Conservation (phyloP, 2,797 vertebrate species). For the Gouania willdenowi region DNA sequence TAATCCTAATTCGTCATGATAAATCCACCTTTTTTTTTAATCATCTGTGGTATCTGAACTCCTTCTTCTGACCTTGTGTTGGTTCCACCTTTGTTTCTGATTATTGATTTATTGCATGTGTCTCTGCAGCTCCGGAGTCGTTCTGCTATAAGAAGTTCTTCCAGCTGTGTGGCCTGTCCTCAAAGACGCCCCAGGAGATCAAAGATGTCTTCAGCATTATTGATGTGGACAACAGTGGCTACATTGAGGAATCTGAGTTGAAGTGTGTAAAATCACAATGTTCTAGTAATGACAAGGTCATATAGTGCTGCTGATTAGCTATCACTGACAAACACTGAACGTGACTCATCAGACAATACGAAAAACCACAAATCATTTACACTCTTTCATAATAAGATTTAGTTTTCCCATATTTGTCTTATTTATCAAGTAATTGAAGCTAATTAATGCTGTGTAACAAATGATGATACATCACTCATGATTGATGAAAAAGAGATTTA, state of each 20-base stretch:
- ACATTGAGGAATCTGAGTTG: conserved; percentile 90
- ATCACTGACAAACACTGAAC: too few species aligned
- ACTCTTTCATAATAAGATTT: too few species aligned
- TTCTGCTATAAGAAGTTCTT: conserved; percentile 96
- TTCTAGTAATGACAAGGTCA: too few species aligned
- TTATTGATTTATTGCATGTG: too few species aligned
- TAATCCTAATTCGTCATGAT: not conserved
- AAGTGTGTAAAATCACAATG: conserved; percentile 75
- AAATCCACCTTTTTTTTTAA: not conserved
- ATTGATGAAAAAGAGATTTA: conserved; percentile 22
- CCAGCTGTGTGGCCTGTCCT: conserved; percentile 87
- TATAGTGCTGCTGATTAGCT: not conserved
- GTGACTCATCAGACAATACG: too few species aligned
- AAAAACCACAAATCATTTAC: too few species aligned
- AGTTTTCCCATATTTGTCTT: too few species aligned
- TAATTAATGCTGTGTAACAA: conserved; percentile 6
- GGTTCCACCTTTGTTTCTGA: conserved; percentile 2
- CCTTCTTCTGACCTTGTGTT: conserved; percentile 16
- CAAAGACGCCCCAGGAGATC: conserved; percentile 86
- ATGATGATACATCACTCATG: too few species aligned
- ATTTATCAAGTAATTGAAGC: too few species aligned
- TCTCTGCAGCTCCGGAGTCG: conserved; percentile 84
- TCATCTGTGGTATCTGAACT: conserved; percentile 3
- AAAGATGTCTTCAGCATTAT: conserved; percentile 88
- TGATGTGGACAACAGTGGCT: conserved; percentile 91